Evolutionary conservation across 1,140 invertebrate genomes (phyloP).

Genomic region (Drosophila ficusphila): DNA sequence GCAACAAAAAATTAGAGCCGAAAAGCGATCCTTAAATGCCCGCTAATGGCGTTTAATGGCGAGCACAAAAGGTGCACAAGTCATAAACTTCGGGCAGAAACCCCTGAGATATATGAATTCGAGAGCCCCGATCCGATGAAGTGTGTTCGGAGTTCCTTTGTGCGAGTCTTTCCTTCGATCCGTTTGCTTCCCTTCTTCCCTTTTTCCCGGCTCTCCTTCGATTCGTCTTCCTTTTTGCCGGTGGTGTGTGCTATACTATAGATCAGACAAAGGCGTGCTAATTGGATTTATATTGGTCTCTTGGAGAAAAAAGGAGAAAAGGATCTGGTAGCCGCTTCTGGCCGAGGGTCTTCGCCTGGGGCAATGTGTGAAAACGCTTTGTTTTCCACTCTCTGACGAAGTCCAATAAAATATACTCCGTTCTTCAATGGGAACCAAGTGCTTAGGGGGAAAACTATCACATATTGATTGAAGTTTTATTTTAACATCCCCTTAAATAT

Average conservation of each 20-base stretch:
- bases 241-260: conserved; percentile 3
- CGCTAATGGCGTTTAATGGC: conserved; percentile 81
- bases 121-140: conserved; percentile 14
- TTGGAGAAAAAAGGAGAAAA: conserved; percentile 5
- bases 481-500: background rate
- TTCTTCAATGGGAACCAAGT: conserved; percentile 27
- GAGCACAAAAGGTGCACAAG: conserved; percentile 74
- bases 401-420: conserved; percentile 16
- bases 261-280: conserved; percentile 74
- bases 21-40: conserved; percentile 73
- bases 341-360: background rate
- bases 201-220: conserved; percentile 9
- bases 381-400: conserved; percentile 3
- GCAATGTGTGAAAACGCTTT: conserved; percentile 56
- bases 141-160: conserved; percentile 61
- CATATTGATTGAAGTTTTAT: background rate
- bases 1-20: conserved; percentile 10
- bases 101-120: conserved; percentile 25
- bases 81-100: conserved; percentile 67
- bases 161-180: conserved; percentile 49
- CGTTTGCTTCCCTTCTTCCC: conserved; percentile 27
- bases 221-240: conserved; percentile 6
- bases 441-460: background rate
- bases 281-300: conserved; percentile 76
- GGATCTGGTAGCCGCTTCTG: conserved; percentile 37